A percentile compares a stretch with the other conserved stretches of the same genome.
Conservation (phyloP, 23 tunicate species). For the Corella eumyota region DNA sequence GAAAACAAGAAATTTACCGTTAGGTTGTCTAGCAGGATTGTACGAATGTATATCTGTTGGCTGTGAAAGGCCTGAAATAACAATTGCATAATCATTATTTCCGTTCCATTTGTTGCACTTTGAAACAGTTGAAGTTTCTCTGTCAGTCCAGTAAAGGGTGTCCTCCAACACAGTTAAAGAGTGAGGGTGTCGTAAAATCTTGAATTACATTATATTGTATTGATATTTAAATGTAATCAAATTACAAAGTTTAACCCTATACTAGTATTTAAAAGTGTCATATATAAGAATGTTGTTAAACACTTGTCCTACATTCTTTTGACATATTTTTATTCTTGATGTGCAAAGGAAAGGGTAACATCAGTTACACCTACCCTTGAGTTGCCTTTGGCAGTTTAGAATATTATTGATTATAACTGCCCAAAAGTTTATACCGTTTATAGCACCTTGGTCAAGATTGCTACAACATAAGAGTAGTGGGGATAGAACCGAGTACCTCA, state of each 20-base stretch:
- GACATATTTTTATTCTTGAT: no score
- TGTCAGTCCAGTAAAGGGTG: slow-evolving; percentile 66
- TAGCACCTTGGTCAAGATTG: no score
- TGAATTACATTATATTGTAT: neutral
- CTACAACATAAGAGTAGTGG: no score
- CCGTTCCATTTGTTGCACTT: slow-evolving; percentile 67
- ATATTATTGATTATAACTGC: no score
- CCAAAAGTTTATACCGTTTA: no score
- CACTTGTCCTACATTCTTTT: neutral
- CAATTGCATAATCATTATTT: slow-evolving; percentile 11
- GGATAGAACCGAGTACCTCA: no score
- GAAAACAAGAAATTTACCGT: slow-evolving; percentile 16
- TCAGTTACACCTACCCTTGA: no score
- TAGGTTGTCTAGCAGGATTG: slow-evolving; percentile 81
- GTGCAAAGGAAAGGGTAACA: no score
- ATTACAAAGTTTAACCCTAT: neutral
- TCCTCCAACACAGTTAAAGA: slow-evolving; percentile 66
- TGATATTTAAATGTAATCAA: neutral
- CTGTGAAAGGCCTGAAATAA: slow-evolving; percentile 22
- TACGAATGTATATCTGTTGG: slow-evolving; percentile 42
- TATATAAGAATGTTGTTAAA: neutral
- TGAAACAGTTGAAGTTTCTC: slow-evolving; percentile 33
- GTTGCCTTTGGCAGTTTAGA: no score
- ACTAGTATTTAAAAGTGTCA: neutral
- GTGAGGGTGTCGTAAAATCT: slow-evolving; percentile 71